These are phyloP conservation scores for Conopomorpha cramerella DNA, from an alignment of 1,140 invertebrate genomes.

Conservation along the genomic window DNA sequence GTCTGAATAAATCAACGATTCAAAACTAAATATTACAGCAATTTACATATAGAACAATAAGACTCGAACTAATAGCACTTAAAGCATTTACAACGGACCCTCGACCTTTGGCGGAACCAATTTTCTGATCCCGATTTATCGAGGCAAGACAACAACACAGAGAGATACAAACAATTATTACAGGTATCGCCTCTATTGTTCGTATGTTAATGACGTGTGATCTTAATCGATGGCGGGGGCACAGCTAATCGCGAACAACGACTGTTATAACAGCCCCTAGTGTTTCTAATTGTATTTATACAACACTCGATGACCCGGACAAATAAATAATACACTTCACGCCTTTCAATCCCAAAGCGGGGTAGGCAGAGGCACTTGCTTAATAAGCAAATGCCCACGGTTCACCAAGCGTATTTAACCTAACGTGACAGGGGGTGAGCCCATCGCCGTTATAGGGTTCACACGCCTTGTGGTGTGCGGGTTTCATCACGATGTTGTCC, in stretches of 20 bases:
- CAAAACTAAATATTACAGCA: too few species aligned
- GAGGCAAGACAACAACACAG: too few species aligned
- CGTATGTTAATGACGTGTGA: conserved; percentile 1
- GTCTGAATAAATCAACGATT: too few species aligned
- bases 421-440: too few species aligned
- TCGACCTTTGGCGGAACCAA: neutral
- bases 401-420: too few species aligned
- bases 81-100: neutral
- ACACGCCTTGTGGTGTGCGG: too few species aligned
- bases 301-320: neutral
- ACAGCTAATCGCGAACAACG: neutral
- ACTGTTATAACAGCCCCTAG: too few species aligned
- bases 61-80: neutral
- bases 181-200: conserved; percentile 1
- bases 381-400: too few species aligned
- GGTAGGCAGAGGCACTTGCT: too few species aligned
- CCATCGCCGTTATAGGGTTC: too few species aligned
- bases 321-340: too few species aligned
- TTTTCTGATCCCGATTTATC: conserved; percentile 1
- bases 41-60: neutral
- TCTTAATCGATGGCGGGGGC: neutral
- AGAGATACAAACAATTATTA: conserved; percentile 3
- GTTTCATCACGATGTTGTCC: too few species aligned
- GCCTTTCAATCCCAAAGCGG: neutral
- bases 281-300: neutral